Base-by-base conservation (phyloP, 2,888 invertebrate species). In the Drosophila setosimentum region DNA sequence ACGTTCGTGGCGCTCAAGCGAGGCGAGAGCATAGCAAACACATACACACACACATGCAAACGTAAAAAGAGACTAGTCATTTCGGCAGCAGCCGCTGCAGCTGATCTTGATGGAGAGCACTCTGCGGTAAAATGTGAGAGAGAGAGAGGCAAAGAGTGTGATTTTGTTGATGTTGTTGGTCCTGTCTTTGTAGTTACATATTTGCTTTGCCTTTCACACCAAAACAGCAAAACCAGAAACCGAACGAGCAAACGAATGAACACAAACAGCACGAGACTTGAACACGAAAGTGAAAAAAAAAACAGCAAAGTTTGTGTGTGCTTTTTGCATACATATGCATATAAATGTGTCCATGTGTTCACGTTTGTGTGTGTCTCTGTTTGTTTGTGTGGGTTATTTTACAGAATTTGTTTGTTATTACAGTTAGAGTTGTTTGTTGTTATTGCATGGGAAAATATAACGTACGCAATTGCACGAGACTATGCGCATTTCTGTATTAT, bases 241-340 rank as follows among this genome's bases (percentile, higher is more conserved):
- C 76, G 63, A 80, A 67, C 51, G 68, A 13, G 21, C 42, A 45
- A 45, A 21, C 42, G 45, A 45, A 21, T 8, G 8, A 24, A 45
- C 45, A 72, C 78, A 78, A 84, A 74, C 73, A 67, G 85, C 89
- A 86, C 85, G 87, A 88, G 85, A 85, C 89, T 78, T 65, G 42
- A 69, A 76, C 80, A 89, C 78, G 86, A 86, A 86, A 86, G 89
- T 89, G 85, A 89, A 89, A 89, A 78, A 83, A 35, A 80, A 82
- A 73, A 76, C 21, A 72, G 68, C 72, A 74, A 74, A 35, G 72
- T 67, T 49, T 53, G 45, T 61, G 37, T 63, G 32, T 54, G 37
- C 48, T 53, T 72, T 51, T 67, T 71, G 64, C 70, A 71, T 57
- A 53, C 53, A 70, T 53, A 42, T 58, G 49, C 53, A 58, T 51